Conservation (phyloP, 2,113 vertebrate species). For the Columba janthina region DNA sequence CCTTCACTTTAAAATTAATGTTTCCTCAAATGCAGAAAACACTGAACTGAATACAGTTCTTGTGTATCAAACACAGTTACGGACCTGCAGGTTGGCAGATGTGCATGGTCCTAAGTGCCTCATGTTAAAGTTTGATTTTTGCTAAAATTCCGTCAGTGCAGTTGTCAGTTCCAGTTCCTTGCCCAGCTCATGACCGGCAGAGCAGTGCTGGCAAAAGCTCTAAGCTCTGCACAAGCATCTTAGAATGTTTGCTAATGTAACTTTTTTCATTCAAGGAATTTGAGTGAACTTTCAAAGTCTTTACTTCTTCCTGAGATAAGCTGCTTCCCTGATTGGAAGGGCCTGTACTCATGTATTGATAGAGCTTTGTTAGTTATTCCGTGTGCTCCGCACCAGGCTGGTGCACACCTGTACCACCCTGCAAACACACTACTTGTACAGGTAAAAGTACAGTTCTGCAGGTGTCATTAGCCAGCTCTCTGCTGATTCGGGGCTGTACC, state of each 20-base stretch:
- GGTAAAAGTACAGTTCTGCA: not conserved
- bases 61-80: not conserved
- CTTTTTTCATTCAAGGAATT: not conserved
- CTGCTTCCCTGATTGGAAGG: not conserved
- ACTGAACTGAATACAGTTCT: not conserved
- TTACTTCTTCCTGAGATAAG: not conserved
- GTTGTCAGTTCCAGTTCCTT: not conserved
- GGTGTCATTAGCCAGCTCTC: not conserved
- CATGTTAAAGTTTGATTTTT: not conserved
- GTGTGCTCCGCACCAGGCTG: not conserved
- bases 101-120: not conserved
- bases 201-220: not conserved
- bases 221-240: not conserved
- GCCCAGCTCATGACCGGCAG: not conserved
- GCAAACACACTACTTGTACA: not conserved
- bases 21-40: not conserved
- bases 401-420: not conserved
- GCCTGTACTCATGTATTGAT: accelerated
- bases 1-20: not conserved
- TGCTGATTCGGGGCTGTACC: not conserved
- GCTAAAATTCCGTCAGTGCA: accelerated
- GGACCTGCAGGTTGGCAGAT: not conserved
- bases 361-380: not conserved
- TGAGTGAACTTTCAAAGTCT: not conserved
- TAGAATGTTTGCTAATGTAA: not conserved